Evolutionary conservation across 2,888 invertebrate species (phyloP), one percentile per base, ranked within the genome.

Genomic region (Cylindroiulus punctatus): DNA sequence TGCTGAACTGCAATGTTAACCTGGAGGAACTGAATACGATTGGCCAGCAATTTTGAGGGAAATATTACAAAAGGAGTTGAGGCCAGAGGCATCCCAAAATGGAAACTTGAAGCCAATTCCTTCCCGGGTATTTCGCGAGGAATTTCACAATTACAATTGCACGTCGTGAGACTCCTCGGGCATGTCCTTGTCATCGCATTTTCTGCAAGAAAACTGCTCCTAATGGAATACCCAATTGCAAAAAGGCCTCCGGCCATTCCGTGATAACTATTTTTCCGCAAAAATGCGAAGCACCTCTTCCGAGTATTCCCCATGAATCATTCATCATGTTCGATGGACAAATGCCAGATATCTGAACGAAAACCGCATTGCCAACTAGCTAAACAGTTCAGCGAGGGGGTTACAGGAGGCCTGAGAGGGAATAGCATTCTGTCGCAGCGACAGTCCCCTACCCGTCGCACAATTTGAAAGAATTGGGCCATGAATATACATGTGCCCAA

Each of bases 71-170:
- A 76, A 76, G 76, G 76, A 30, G 76, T 32, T 4, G 36, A 36
- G 36, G 76, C 76, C 76, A 17, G 76, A 30, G 76, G 76, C 76
- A 17, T 17, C 14, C 76, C 14, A 76, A 76, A 76, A 76, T 30
- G 32, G 76, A 26, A 76, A 76, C 76, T 76, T 30, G 30, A 12
- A 76, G 76, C 76, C 76, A 76, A 76, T 30, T 30, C 76, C 17
- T 76, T 30, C 65, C 10, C n/a, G 65, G 76, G 76, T 26, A 36
- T 76, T 76, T 30, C 76, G 32, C 17, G 76, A 76, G 76, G 76
- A 76, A 76, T 76, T 76, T 76, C 76, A 76, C 76, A 76, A 76
- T 76, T 76, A 76, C 76, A 76, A 76, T 76, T 76, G 76, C 76
- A 76, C 30, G 76, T 30, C 17, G 76, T 76, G 32, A 76, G 32